A percentile compares a stretch with the other conserved stretches of the same genome.
phyloP scores from a whole-genome alignment of 2,113 vertebrate species.

The Sturnira hondurensis region DNA sequence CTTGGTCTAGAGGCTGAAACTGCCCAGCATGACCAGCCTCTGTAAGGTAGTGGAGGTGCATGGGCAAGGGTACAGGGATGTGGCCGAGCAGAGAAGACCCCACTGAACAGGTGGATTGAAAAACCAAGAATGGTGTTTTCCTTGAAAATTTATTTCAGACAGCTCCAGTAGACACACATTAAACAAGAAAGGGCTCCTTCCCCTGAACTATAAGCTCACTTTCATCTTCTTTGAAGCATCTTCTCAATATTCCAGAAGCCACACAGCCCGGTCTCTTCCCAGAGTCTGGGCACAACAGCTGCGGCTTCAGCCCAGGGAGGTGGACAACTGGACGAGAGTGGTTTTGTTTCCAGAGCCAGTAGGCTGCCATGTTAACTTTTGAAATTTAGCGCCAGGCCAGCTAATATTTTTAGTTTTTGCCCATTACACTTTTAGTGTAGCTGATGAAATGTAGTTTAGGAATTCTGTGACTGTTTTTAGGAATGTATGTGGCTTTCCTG shows the following conservation, averaged over 20 bases:
- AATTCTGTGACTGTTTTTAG: not conserved
- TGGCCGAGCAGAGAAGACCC: not conserved
- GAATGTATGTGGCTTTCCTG: not conserved
- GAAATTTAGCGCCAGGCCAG: not conserved
- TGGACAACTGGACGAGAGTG: accelerated
- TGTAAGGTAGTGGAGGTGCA: not conserved
- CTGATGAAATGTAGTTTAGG: not conserved
- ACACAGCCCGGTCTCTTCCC: too few relatives aligned
- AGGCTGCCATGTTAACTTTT: not conserved
- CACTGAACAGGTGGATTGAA: not conserved
- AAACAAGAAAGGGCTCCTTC: not conserved
- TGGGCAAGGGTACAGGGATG: not conserved
- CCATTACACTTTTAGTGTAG: not conserved
- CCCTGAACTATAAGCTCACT: slow-evolving; percentile 79
- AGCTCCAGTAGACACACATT: not conserved
- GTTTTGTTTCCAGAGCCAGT: not conserved
- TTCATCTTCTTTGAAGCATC: slow-evolving; percentile 72
- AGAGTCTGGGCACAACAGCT: too few relatives aligned
- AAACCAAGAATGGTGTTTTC: not conserved
- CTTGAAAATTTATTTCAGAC: not conserved
- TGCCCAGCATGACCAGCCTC: slow-evolving; percentile 81
- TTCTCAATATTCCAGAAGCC: slow-evolving; percentile 78
- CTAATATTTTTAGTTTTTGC: not conserved
- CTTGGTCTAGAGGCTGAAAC: slow-evolving; percentile 91
- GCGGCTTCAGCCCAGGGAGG: not conserved